These are phyloP conservation scores for Luehdorfia chinensis DNA, from an alignment of 1,140 invertebrate genomes.

Conservation along the genomic window DNA sequence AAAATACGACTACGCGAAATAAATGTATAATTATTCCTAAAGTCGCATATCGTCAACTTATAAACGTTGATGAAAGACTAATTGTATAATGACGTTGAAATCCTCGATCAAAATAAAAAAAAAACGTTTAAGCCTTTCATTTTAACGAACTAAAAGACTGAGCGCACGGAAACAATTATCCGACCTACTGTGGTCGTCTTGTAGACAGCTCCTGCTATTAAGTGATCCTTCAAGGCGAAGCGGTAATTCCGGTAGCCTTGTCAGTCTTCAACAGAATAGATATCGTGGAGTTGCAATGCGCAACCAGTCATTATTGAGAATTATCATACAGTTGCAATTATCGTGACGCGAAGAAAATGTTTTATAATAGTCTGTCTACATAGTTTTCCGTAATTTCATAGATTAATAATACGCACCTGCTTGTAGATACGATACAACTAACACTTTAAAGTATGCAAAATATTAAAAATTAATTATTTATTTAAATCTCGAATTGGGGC, in stretches of 20 bases:
- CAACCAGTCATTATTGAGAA: constrained; percentile 12
- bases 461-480: background rate
- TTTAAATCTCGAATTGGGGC: too few species aligned
- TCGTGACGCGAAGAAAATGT: constrained; percentile 1
- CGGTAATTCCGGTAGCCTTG: constrained; percentile 17
- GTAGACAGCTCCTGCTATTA: constrained; percentile 12
- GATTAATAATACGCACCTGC: constrained; percentile 3
- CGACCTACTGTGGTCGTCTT: background rate
- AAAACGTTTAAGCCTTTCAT: too few species aligned
- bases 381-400: constrained; percentile 8
- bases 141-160: too few species aligned
- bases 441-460: background rate
- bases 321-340: background rate
- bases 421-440: background rate
- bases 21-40: too few species aligned
- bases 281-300: background rate
- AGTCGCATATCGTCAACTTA: too few species aligned
- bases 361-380: constrained; percentile 9
- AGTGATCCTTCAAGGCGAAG: constrained; percentile 15
- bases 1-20: too few species aligned
- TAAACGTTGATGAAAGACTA: too few species aligned
- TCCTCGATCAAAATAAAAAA: too few species aligned
- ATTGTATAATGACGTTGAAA: too few species aligned
- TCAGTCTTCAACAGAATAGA: constrained; percentile 7
- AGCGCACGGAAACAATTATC: constrained; percentile 6